Evolutionary conservation across 2,888 invertebrate species (phyloP).

Genomic region (Euclidia mi): DNA sequence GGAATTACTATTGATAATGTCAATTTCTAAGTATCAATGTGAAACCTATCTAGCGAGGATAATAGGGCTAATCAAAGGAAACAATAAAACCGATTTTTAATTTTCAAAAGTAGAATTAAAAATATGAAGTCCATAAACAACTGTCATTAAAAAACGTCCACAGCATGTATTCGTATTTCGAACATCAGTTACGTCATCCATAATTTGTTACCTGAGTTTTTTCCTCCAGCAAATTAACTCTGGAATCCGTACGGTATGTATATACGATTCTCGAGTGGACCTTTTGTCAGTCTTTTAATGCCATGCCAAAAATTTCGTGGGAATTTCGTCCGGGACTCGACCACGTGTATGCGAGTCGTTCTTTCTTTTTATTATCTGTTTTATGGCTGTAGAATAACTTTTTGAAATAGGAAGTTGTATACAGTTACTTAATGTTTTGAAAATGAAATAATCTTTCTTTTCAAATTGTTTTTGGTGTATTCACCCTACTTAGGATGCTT

Average conservation of each 20-base stretch:
- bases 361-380: slow-evolving; percentile 22
- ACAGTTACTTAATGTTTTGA: neutral
- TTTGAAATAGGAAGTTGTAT: neutral
- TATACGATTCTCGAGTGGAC: slow-evolving; percentile 38
- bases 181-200: slow-evolving; percentile 22
- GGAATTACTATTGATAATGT: no score
- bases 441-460: no score
- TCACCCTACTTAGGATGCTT: no score
- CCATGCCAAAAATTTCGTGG: slow-evolving; percentile 57
- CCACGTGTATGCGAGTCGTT: slow-evolving; percentile 40
- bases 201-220: slow-evolving; percentile 55
- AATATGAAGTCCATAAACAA: slow-evolving; percentile 1
- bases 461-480: no score
- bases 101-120: neutral
- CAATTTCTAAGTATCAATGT: no score
- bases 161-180: slow-evolving; percentile 15
- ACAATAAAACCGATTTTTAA: no score
- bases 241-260: slow-evolving; percentile 34
- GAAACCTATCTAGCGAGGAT: no score
- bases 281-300: slow-evolving; percentile 43
- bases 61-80: no score
- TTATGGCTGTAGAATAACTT: slow-evolving; percentile 16
- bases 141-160: slow-evolving; percentile 1
- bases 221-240: slow-evolving; percentile 33
- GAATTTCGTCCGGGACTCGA: slow-evolving; percentile 47